Conservation (phyloP, 2,113 vertebrate species). For the Tenrec ecaudatus region DNA sequence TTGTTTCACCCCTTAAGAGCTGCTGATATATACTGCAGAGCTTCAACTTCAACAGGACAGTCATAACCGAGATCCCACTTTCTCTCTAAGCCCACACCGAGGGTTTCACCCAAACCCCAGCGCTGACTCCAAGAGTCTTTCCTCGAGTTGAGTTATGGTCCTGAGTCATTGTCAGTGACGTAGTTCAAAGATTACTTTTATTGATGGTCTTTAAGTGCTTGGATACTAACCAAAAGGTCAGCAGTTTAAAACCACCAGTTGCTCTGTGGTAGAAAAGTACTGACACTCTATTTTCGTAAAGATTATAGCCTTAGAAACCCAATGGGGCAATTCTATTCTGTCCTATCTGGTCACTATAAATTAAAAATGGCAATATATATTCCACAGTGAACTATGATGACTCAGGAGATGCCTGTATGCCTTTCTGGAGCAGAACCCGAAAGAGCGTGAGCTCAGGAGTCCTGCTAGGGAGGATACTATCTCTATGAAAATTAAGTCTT, state of each 20-base stretch:
- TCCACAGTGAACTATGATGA: slow-evolving; percentile 10
- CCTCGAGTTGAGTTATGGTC: neutral
- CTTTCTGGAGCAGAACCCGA: slow-evolving; percentile 4
- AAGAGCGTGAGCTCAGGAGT: neutral
- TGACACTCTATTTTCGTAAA: neutral
- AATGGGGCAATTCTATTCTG: neutral
- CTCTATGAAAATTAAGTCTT: slow-evolving; percentile 1
- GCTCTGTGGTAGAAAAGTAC: neutral
- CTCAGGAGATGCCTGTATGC: slow-evolving; percentile 7
- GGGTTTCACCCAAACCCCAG: slow-evolving; percentile 14
- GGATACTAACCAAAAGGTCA: neutral
- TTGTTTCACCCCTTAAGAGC: neutral
- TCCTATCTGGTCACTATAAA: neutral
- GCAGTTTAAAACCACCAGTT: neutral
- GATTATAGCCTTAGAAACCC: neutral
- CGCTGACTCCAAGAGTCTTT: slow-evolving; percentile 35
- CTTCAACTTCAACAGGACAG: slow-evolving; percentile 52
- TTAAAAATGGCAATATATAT: neutral
- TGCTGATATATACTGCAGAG: neutral
- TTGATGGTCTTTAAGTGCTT: neutral
- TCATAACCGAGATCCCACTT: neutral
- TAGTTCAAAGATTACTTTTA: slow-evolving; percentile 25
- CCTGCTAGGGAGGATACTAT: neutral
- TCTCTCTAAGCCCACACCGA: neutral
- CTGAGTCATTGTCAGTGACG: slow-evolving; percentile 26